These are phyloP conservation scores for Mylabris sibirica DNA, from an alignment of 2,888 invertebrate genomes.

Conservation along the genomic window DNA sequence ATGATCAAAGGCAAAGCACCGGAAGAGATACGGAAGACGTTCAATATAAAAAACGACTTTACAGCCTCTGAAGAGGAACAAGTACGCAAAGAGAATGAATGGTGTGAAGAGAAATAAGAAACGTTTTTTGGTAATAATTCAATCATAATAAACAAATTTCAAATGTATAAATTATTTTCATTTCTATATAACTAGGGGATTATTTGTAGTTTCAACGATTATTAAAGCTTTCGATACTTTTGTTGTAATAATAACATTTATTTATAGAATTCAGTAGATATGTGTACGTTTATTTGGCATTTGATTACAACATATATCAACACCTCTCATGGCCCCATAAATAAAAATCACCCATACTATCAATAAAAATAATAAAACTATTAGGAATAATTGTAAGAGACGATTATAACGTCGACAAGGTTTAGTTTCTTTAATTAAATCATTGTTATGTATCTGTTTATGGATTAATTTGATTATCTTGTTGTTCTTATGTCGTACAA, in stretches of 20 bases:
- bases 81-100: slow-evolving; percentile 95
- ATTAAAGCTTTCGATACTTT: neutral
- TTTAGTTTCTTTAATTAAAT: neutral
- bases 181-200: neutral
- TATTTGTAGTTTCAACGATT: neutral
- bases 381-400: neutral
- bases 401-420: neutral
- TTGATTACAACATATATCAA: neutral
- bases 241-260: neutral
- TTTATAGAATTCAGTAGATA: neutral
- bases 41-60: slow-evolving; percentile 97
- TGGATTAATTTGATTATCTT: neutral
- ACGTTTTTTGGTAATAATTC: no score
- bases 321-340: neutral
- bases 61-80: slow-evolving; percentile 97
- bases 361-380: neutral
- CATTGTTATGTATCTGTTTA: neutral
- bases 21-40: slow-evolving; percentile 95
- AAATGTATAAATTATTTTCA: neutral
- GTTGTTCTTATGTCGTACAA: neutral
- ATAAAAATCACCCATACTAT: neutral
- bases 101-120: slow-evolving; percentile 86
- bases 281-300: neutral
- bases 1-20: slow-evolving; percentile 99
- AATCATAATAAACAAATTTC: neutral